phyloP scores from a whole-genome alignment of 2,797 vertebrate genomes.

The Acomys russatus region DNA sequence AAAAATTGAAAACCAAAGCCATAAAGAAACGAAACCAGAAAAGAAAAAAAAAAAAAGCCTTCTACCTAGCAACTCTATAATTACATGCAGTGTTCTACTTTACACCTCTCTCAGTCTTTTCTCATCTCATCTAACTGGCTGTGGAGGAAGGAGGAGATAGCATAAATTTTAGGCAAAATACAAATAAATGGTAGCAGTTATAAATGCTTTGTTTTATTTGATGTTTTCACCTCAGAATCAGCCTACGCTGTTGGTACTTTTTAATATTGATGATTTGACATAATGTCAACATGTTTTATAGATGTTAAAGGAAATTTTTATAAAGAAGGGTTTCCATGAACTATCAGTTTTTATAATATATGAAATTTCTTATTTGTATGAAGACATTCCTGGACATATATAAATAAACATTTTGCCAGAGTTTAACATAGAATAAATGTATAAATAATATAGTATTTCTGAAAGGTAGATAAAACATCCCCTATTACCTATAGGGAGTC shows the following conservation, averaged over 20 bases:
- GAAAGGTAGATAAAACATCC: conserved; percentile 62
- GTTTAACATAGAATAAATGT: conserved; percentile 38
- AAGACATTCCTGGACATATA: conserved; percentile 20
- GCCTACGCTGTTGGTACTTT: neutral
- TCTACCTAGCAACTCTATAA: neutral
- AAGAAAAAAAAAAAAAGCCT: neutral
- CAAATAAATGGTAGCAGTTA: neutral
- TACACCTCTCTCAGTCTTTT: neutral
- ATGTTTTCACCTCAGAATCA: neutral
- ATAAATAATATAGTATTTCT: conserved; percentile 32
- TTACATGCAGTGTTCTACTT: neutral
- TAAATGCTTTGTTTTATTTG: neutral
- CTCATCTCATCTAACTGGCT: neutral
- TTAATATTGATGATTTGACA: neutral
- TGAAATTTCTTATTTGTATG: conserved; percentile 36
- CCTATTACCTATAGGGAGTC: conserved; percentile 44
- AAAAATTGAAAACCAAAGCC: neutral
- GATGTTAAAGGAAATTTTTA: conserved; percentile 50
- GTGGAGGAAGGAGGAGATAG: neutral
- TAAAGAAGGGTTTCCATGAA: neutral
- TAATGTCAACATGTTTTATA: conserved; percentile 56
- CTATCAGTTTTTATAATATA: conserved; percentile 12
- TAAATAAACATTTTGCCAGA: conserved; percentile 56
- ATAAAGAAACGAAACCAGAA: neutral
- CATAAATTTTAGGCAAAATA: neutral